Base-by-base conservation (phyloP, 2,797 vertebrate genomes). In the Clarias pachynema region DNA sequence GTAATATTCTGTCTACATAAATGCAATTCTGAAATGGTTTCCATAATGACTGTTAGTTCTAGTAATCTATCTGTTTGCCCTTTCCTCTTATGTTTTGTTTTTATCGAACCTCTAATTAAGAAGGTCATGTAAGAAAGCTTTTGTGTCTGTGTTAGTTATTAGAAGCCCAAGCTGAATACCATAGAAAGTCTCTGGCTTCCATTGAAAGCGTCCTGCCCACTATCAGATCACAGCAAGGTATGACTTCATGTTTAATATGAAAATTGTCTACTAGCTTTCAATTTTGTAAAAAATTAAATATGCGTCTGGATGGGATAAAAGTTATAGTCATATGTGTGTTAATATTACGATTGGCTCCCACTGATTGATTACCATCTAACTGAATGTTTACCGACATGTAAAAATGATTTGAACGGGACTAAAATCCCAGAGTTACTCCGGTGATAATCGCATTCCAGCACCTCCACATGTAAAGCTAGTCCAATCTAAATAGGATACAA, bases 91-190 rank as follows among this genome's bases (percentile, higher is more conserved):
- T 16, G 9, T 84, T 78, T 65, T n/a, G 57, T 70, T 0, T 75
- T 59, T 6, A 12, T 60, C 1, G 44, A n/a, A 79, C 49, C 3
- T 2, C 16, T 37, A 49, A 22, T 57, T 59, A 69, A 40, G n/a
- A 72, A 63, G 44, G 56, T 37, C 22, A 66, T 40, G n/a, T 74
- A 79, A 56, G 44, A 29, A 84, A 84, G 2, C 2, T 65, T 68
- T 63, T 60, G 34, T 86, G 49, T 78, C 14, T 12, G 75, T 94
- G 88, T 89, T 96, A 99, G 98, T 96, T 99, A 93, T 95, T 99
- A 95, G 97, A 98, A 94, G 96, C 97, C 89, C 98, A 99, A 95
- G 98, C 98, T 88, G 98, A 99, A 86, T 99, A 98, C 95, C 98
- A 99, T 96, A 97, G 97, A 95, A 98, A 93, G 95, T 96, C 98